phyloP scores from a whole-genome alignment of 2,797 vertebrate genomes.

The Phrynocephalus vlangalii region DNA sequence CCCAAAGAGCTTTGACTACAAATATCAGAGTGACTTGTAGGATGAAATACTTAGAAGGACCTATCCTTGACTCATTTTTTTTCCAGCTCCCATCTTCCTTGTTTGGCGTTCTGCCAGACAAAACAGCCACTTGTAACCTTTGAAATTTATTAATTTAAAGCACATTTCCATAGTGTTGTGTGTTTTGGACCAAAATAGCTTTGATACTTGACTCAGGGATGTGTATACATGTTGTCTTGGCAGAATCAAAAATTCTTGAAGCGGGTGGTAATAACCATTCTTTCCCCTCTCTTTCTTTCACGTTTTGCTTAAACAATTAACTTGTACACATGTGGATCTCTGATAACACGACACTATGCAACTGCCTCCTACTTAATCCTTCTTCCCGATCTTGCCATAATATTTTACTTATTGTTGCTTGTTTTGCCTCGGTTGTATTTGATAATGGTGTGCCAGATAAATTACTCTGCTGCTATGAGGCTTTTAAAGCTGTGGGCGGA shows the following conservation, averaged over 20 bases:
- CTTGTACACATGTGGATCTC: slow-evolving; percentile 33
- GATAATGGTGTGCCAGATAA: slow-evolving; percentile 45
- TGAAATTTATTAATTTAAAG: slow-evolving; percentile 69
- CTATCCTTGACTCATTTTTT: slow-evolving; percentile 54
- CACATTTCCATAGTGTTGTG: slow-evolving; percentile 40
- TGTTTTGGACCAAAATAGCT: slow-evolving; percentile 57
- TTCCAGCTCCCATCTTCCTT: slow-evolving; percentile 60
- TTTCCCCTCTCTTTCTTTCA: neutral
- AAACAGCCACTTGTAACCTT: slow-evolving; percentile 58
- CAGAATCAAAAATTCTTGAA: slow-evolving; percentile 54
- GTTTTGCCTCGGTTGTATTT: slow-evolving; percentile 32
- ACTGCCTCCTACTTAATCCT: slow-evolving; percentile 16
- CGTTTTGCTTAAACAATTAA: slow-evolving; percentile 41
- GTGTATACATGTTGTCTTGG: slow-evolving; percentile 51
- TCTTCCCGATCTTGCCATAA: neutral
- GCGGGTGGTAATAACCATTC: slow-evolving; percentile 21
- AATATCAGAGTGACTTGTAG: slow-evolving; percentile 62
- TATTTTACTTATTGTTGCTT: slow-evolving; percentile 47
- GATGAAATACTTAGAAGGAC: slow-evolving; percentile 58
- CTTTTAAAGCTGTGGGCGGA: slow-evolving; percentile 26
- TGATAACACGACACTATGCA: slow-evolving; percentile 42
- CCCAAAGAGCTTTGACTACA: slow-evolving; percentile 65
- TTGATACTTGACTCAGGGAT: slow-evolving; percentile 42
- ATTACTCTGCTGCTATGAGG: slow-evolving; percentile 31
- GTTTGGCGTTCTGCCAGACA: slow-evolving; percentile 59